Evolutionary conservation across 2,797 vertebrate genomes (phyloP).

Genomic region (Balearica regulorum): DNA sequence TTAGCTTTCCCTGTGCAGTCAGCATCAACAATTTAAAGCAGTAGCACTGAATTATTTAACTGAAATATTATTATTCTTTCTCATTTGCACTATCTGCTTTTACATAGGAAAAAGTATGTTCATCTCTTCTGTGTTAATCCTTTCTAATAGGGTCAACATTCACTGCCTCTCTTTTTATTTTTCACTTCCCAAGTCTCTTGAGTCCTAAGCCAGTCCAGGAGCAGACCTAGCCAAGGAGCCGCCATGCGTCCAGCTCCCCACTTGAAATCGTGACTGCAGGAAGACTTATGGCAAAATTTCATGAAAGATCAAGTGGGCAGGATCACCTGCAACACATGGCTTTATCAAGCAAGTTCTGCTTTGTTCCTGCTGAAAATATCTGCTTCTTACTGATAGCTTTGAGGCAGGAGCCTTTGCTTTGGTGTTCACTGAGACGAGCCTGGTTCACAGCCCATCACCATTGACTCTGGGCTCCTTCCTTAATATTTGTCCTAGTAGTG

Average conservation of each 20-base stretch:
- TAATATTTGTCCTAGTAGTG: background rate
- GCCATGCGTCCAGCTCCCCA: accelerated
- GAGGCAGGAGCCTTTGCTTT: background rate
- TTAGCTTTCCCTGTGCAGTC: background rate
- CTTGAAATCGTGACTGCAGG: background rate
- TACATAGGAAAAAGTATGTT: background rate
- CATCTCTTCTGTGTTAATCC: background rate
- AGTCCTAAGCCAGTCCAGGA: background rate
- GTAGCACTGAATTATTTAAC: background rate
- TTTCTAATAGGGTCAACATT: background rate
- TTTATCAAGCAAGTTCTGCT: background rate
- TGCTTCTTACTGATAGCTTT: background rate
- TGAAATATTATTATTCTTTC: background rate
- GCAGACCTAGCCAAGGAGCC: background rate
- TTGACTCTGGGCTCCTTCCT: background rate
- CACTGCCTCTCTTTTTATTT: background rate
- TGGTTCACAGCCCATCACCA: background rate
- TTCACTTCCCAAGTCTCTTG: background rate
- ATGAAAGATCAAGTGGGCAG: background rate
- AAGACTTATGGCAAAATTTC: background rate
- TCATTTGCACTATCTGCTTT: background rate
- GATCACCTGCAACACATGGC: background rate
- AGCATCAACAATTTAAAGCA: conserved; percentile 22
- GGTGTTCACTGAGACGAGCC: background rate
- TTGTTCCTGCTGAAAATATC: background rate